Evolutionary conservation across 2,888 invertebrate genomes (phyloP).

Genomic region (Diaperis boleti): DNA sequence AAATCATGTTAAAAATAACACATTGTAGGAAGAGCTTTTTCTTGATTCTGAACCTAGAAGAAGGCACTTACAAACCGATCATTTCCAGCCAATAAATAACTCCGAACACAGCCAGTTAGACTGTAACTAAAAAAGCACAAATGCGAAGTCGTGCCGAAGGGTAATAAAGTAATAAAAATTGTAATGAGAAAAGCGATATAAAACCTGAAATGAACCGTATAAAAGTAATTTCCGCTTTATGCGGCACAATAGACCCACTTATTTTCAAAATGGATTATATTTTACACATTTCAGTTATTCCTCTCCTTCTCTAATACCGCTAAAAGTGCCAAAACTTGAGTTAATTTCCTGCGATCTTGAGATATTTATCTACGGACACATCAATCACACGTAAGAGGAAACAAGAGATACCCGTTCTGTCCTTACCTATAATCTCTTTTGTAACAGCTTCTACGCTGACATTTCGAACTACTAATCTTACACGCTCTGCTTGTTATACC

Average conservation of each 20-base stretch:
- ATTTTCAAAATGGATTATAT: slow-evolving; percentile 7
- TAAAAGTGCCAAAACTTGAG: too few species aligned
- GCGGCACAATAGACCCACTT: slow-evolving; percentile 9
- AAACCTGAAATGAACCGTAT: slow-evolving; percentile 12
- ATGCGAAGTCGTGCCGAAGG: not conserved
- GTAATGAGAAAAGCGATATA: slow-evolving; percentile 13
- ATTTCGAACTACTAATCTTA: slow-evolving; percentile 26
- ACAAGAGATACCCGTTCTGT: not conserved
- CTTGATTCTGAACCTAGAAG: too few species aligned
- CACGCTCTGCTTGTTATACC: slow-evolving; percentile 20
- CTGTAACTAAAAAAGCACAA: not conserved
- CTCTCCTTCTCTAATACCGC: not conserved
- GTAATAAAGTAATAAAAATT: slow-evolving; percentile 8
- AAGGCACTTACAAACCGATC: too few species aligned
- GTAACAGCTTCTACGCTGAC: slow-evolving; percentile 12
- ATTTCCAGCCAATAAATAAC: too few species aligned
- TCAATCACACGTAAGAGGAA: slow-evolving; percentile 12
- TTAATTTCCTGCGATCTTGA: not conserved
- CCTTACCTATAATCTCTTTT: slow-evolving; percentile 2
- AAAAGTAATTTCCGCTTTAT: slow-evolving; percentile 14
- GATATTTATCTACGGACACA: not conserved
- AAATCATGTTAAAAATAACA: too few species aligned
- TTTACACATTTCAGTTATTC: not conserved
- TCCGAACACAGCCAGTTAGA: not conserved
- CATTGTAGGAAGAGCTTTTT: too few species aligned